Evolutionary conservation across 2,888 invertebrate genomes (phyloP).

Genomic region (Drosophila kokeensis): DNA sequence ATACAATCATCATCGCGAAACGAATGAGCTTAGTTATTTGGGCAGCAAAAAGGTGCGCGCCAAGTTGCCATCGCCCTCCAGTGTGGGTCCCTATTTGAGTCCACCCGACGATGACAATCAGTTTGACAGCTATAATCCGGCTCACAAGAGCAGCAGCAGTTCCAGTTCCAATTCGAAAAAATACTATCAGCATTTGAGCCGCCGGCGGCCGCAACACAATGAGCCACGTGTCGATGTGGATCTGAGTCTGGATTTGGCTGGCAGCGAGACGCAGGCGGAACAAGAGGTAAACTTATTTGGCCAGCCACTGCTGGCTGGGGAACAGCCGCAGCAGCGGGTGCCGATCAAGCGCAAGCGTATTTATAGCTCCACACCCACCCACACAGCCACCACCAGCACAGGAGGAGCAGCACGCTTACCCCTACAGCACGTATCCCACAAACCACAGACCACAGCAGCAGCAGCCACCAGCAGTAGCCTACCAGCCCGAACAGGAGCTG

Average conservation of each 20-base stretch:
- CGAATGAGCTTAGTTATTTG: conserved; percentile 71
- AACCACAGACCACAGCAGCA: conserved; percentile 59
- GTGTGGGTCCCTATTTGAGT: conserved; percentile 83
- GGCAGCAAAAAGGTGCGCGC: conserved; percentile 77
- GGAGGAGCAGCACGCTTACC: conserved; percentile 62
- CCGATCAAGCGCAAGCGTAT: conserved; percentile 83
- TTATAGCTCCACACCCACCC: conserved; percentile 82
- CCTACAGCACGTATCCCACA: conserved; percentile 36
- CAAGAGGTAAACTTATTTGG: conserved; percentile 83
- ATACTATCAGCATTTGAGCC: conserved; percentile 58
- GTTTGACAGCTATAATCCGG: conserved; percentile 63
- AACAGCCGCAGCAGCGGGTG: conserved; percentile 66
- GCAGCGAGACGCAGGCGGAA: conserved; percentile 79
- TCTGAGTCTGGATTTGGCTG: conserved; percentile 73
- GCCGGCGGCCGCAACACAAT: conserved; percentile 63
- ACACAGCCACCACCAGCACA: conserved; percentile 44
- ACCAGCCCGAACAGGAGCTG: conserved; percentile 69
- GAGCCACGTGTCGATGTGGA: conserved; percentile 82
- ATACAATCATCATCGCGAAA: conserved; percentile 57
- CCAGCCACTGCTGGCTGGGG: conserved; percentile 65
- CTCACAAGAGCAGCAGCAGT: conserved; percentile 45
- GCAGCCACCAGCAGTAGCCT: conserved; percentile 53
- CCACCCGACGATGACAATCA: conserved; percentile 79
- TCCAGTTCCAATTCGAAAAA: conserved; percentile 53
- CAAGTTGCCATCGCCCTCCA: conserved; percentile 72